Evolutionary conservation across 2,888 invertebrate genomes (phyloP).

Genomic region (Caenorhabditis sinica): DNA sequence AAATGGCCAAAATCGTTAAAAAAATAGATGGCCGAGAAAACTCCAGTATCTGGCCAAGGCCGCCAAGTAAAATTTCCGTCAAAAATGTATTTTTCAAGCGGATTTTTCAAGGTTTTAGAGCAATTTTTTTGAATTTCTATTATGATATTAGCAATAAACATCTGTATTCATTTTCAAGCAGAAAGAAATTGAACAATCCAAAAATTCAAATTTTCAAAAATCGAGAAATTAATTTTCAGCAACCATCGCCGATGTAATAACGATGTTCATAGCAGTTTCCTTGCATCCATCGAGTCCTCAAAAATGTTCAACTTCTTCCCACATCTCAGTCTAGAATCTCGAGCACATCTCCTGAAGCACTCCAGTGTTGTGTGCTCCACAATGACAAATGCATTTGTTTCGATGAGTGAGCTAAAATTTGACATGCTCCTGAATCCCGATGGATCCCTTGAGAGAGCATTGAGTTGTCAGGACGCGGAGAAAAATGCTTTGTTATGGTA

Average conservation of each 20-base stretch:
- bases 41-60: no score
- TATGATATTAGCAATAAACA: no score
- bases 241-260: background rate
- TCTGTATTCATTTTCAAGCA: no score
- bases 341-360: slow-evolving; percentile 34
- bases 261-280: slow-evolving; percentile 38
- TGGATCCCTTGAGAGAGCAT: slow-evolving; percentile 1
- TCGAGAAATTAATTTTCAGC: slow-evolving; percentile 1
- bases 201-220: background rate
- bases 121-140: no score
- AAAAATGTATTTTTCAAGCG: no score
- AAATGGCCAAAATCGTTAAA: no score
- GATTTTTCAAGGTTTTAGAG: no score
- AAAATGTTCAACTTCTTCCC: slow-evolving; percentile 49
- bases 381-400: slow-evolving; percentile 48
- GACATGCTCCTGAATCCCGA: slow-evolving; percentile 34
- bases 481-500: background rate
- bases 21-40: no score
- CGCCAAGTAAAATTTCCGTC: no score
- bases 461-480: slow-evolving; percentile 20
- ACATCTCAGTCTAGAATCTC: slow-evolving; percentile 10
- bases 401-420: slow-evolving; percentile 36
- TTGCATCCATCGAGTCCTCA: slow-evolving; percentile 41
- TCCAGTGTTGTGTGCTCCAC: slow-evolving; percentile 30
- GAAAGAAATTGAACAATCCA: no score